These are phyloP conservation scores for Sinosuthora webbiana DNA, from an alignment of 2,113 vertebrate species.

Conservation along the genomic window DNA sequence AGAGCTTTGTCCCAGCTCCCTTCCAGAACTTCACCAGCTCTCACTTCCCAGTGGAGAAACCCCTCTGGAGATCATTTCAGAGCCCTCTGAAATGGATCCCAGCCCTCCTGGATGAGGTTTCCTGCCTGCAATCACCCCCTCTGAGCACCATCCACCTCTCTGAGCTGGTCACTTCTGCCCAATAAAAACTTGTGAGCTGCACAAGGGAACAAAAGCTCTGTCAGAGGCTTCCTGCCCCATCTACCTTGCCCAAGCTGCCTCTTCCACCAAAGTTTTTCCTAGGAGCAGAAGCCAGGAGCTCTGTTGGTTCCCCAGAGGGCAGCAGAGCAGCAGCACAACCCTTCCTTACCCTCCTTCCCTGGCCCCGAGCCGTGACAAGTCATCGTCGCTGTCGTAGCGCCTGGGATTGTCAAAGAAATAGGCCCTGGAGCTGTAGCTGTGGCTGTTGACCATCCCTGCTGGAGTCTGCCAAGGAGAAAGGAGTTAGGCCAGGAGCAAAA, in stretches of 20 bases:
- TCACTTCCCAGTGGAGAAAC: neutral
- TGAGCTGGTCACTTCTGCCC: neutral
- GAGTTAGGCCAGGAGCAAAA: neutral
- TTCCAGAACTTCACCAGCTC: neutral
- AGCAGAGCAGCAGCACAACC: neutral
- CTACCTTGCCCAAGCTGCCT: neutral
- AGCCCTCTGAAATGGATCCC: neutral
- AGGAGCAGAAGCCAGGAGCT: neutral
- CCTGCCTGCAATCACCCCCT: neutral
- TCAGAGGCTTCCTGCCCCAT: neutral
- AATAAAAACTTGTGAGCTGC: neutral
- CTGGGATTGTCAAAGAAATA: slow-evolving; percentile 97
- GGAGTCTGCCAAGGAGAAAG: slow-evolving; percentile 75
- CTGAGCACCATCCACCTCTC: neutral
- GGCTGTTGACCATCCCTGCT: slow-evolving; percentile 91
- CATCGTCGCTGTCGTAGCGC: slow-evolving; percentile 94
- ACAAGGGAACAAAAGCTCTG: neutral
- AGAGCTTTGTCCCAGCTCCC: neutral
- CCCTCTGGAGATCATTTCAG: neutral
- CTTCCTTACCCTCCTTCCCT: slow-evolving; percentile 76
- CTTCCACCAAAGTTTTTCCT: neutral
- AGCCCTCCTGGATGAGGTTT: neutral
- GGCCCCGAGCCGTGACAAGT: slow-evolving; percentile 84
- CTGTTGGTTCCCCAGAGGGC: neutral
- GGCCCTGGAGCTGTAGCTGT: slow-evolving; percentile 91